phyloP scores from a whole-genome alignment of 2,888 invertebrate species.

The Nephrotoma appendiculata region DNA sequence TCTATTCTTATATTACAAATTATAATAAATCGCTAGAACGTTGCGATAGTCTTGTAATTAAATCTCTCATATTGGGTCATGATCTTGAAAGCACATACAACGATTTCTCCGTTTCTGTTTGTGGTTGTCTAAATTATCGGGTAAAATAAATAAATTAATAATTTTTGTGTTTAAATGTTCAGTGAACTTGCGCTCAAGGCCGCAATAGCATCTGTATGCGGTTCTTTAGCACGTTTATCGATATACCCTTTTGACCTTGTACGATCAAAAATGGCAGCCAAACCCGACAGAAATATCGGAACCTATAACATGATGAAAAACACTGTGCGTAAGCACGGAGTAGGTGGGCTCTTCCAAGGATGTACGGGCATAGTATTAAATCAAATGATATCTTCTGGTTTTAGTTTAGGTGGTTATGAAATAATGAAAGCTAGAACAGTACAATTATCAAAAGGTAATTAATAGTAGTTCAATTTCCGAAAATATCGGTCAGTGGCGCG shows the following conservation, averaged over 20 bases:
- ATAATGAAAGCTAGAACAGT: neutral
- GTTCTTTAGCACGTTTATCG: neutral
- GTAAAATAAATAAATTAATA: neutral
- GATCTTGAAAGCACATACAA: neutral
- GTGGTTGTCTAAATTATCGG: neutral
- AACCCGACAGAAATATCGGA: neutral
- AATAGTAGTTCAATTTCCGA: too few relatives aligned
- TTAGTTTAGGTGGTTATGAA: neutral
- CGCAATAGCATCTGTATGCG: neutral
- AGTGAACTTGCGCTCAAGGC: neutral
- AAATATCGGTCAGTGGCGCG: too few relatives aligned
- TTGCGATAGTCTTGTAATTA: neutral
- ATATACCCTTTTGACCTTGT: neutral
- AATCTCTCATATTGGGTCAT: neutral
- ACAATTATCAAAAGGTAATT: neutral
- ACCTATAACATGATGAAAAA: neutral
- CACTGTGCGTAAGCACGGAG: neutral
- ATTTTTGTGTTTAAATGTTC: neutral
- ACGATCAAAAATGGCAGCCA: neutral
- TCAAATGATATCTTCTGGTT: neutral
- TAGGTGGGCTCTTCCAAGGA: neutral
- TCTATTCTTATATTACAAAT: too few relatives aligned
- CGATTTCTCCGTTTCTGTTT: neutral
- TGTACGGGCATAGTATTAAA: neutral
- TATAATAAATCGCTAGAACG: neutral